These are phyloP conservation scores for Podabrus alpinus DNA, from an alignment of 2,888 invertebrate genomes.

Conservation along the genomic window DNA sequence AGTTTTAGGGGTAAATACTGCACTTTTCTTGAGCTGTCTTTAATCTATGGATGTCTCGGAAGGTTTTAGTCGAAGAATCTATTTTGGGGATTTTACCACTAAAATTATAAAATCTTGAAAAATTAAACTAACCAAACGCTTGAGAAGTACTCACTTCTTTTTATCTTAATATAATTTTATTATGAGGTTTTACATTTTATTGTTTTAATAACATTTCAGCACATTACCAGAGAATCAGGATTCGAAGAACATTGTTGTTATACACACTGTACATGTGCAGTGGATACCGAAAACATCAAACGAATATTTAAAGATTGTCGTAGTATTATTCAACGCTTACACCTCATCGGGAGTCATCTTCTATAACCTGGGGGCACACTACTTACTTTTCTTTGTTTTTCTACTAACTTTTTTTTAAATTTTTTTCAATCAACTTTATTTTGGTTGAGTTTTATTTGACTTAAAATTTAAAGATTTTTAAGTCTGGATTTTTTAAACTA, in stretches of 20 bases:
- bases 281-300: slow-evolving; percentile 99
- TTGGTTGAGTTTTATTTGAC: neutral
- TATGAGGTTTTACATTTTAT: neutral
- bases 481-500: neutral
- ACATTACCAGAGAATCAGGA: slow-evolving; percentile 98
- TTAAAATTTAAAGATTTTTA: neutral
- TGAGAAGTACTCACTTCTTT: neutral
- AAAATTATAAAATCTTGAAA: neutral
- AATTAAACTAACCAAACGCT: neutral
- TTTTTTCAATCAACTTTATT: neutral
- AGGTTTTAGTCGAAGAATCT: neutral
- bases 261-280: slow-evolving; percentile 99
- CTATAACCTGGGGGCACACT: slow-evolving; percentile 78
- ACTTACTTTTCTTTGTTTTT: neutral
- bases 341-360: slow-evolving; percentile 99
- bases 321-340: slow-evolving; percentile 99
- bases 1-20: neutral
- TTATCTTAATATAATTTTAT: neutral
- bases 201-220: slow-evolving; percentile 67
- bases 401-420: neutral
- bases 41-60: neutral
- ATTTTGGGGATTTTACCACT: no score
- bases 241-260: slow-evolving; percentile 99
- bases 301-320: slow-evolving; percentile 99
- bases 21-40: neutral